phyloP scores from a whole-genome alignment of 2,888 invertebrate species.

The Fragum fragum region DNA sequence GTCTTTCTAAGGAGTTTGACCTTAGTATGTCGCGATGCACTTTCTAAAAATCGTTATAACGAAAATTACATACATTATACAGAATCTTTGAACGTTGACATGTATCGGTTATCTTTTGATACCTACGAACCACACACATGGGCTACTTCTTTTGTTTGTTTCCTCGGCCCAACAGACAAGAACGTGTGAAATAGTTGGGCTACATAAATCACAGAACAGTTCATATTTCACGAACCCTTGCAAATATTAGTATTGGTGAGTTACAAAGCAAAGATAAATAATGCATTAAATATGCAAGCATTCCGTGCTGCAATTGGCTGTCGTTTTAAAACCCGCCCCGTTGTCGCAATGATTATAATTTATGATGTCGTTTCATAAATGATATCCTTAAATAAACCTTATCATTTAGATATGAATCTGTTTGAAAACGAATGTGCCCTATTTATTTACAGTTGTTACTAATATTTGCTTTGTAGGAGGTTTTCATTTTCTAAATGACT shows the following conservation, averaged over 20 bases:
- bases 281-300: slow-evolving; percentile 15
- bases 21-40: no score
- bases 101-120: no score
- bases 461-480: not conserved
- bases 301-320: slow-evolving; percentile 1
- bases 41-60: no score
- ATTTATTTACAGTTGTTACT: not conserved
- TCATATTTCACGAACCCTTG: not conserved
- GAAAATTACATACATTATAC: no score
- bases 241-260: not conserved
- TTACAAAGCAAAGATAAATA: not conserved
- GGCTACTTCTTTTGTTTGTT: no score
- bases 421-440: slow-evolving; percentile 1
- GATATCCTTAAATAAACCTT: slow-evolving; percentile 17
- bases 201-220: not conserved
- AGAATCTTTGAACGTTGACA: no score
- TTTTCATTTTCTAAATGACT: not conserved
- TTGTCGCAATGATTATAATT: slow-evolving; percentile 57
- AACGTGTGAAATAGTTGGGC: no score
- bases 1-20: no score
- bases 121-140: no score
- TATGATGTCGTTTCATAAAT: slow-evolving; percentile 40
- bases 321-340: slow-evolving; percentile 34
- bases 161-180: no score
- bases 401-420: slow-evolving; percentile 14